Base-by-base conservation (phyloP, 2,113 vertebrate species). In the Anarhynchus alexandrinus region DNA sequence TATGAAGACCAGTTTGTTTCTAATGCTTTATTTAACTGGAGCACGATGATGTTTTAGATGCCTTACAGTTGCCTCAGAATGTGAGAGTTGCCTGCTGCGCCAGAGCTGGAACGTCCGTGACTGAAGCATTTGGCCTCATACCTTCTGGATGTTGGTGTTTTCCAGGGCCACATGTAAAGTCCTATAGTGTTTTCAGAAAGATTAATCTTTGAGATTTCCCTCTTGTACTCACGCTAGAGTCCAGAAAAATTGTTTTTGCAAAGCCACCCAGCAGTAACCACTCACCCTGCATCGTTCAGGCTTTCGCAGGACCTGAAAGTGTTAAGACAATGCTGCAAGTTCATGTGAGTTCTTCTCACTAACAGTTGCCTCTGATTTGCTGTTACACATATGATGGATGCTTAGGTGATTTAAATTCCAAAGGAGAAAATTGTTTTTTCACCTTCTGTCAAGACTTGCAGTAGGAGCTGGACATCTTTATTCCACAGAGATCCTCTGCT, bases 41-140 rank as follows among this genome's bases (percentile, higher is more conserved):
- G 36, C 70, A 51, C 4, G 4, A 2, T 38, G 22, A 12, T 2
- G 1, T 64, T 78, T 58, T 32, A 42, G 64, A 47, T 17, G 15
- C n/a, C 40, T 34, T 54, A 17, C 9, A 49, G 6, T 61, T 69
- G 40, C 47, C 22, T 89, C 19, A 11, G 30, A 67, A 69, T 18
- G 18, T 0, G 3, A 55, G 40, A 0, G 1, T 29, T 51, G 30
- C 18, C 30, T 89, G 47, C 62, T 62, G 26, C 8, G 1, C 54
- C 0, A 2, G 59, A 72, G 36, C 61, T 62, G 30, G 19, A 15
- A 40, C 3, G 1, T 30, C 14, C 32, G 7, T 66, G 70, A 36
- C 29, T 55, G 70, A 51, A 77, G 43, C 16, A 4, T 73, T 43
- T 43, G 73, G 27, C 69, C 11, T 64, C 13, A 1, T 30, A 42